phyloP scores from a whole-genome alignment of 2,797 vertebrate genomes.

The Anguilla anguilla region DNA sequence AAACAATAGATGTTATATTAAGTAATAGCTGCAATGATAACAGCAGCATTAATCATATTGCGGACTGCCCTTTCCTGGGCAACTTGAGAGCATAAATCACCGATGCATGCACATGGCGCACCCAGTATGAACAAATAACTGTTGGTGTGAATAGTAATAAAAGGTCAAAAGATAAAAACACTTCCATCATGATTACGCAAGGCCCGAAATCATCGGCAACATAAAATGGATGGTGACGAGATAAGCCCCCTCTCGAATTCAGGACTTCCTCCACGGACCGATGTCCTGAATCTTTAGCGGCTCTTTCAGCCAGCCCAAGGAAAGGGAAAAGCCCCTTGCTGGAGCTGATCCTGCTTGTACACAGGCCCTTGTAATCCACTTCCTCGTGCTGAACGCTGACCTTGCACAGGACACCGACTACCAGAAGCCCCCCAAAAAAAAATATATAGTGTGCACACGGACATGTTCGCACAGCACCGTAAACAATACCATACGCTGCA shows the following conservation, averaged over 20 bases:
- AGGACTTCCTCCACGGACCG: not conserved
- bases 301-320: not conserved
- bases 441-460: not conserved
- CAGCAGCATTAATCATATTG: not conserved
- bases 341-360: not conserved
- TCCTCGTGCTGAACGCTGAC: not conserved
- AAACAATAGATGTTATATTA: not conserved
- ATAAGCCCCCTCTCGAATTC: not conserved
- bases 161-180: not conserved
- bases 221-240: conserved; percentile 2
- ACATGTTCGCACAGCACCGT: not conserved
- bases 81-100: not conserved
- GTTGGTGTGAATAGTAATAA: not conserved
- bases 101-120: not conserved
- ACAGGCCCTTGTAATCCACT: not conserved
- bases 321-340: not conserved
- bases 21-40: not conserved
- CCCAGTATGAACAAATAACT: conserved; percentile 1
- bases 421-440: not conserved
- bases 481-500: not conserved
- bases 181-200: not conserved
- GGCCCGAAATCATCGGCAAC: not conserved
- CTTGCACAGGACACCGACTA: not conserved
- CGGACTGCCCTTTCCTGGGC: not conserved
- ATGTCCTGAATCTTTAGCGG: not conserved